Conservation (phyloP, 2,113 vertebrate species). For the Lutjanus erythropterus region DNA sequence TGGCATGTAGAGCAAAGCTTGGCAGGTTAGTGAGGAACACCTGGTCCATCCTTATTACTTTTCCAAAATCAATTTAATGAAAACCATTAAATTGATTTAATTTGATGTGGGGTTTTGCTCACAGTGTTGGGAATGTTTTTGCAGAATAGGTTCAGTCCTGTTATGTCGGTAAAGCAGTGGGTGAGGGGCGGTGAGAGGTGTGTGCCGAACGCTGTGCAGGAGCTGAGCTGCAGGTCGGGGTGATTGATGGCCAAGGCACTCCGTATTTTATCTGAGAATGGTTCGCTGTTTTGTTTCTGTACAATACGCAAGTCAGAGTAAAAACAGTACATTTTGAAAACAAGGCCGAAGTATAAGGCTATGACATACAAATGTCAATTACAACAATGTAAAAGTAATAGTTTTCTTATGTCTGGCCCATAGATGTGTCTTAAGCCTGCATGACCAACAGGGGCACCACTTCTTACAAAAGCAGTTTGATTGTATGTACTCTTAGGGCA, state of each 20-base stretch:
- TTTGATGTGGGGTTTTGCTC: not conserved
- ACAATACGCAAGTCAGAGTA: not conserved
- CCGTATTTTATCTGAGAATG: slow-evolving; percentile 2
- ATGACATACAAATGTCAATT: not conserved
- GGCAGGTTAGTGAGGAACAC: not conserved
- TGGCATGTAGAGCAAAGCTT: slow-evolving; percentile 12
- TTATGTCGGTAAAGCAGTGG: not conserved
- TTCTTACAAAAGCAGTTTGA: too few species aligned
- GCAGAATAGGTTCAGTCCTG: not conserved
- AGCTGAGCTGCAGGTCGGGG: slow-evolving; percentile 6
- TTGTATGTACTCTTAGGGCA: too few species aligned
- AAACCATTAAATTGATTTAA: slow-evolving; percentile 11
- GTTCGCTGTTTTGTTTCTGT: slow-evolving; percentile 3
- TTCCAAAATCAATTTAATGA: slow-evolving; percentile 1
- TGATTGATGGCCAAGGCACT: slow-evolving; percentile 23
- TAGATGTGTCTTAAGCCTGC: too few species aligned
- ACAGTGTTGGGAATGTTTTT: not conserved
- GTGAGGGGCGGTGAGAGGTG: not conserved
- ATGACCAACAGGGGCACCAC: too few species aligned
- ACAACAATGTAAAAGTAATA: not conserved
- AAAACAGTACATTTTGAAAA: not conserved
- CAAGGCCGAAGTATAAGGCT: not conserved
- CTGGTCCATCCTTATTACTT: not conserved
- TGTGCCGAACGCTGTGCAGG: not conserved
- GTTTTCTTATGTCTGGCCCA: not conserved